Conservation (phyloP, 2,888 invertebrate species). For the Endotricha flammealis region DNA sequence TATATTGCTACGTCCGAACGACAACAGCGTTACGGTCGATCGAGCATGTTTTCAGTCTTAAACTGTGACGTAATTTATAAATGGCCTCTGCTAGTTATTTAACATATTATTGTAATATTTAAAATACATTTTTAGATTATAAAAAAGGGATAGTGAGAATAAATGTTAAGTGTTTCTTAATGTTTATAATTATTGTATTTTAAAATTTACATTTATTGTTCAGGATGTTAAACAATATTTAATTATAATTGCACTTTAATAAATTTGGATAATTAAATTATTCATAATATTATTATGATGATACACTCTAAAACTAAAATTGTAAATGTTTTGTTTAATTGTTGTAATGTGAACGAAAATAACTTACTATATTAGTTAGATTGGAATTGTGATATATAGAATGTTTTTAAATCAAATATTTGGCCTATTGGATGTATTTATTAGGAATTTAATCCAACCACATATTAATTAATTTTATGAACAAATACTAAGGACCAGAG, state of each 20-base stretch:
- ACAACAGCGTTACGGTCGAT: too few species aligned
- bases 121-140: slow-evolving; percentile 14
- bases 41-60: too few species aligned
- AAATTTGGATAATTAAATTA: slow-evolving; percentile 46
- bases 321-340: slow-evolving; percentile 25
- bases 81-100: too few species aligned
- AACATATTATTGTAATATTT: slow-evolving; percentile 2
- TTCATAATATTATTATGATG: slow-evolving; percentile 32
- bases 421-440: slow-evolving; percentile 41
- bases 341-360: slow-evolving; percentile 29
- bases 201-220: slow-evolving; percentile 30
- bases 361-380: slow-evolving; percentile 24
- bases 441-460: too few species aligned
- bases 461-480: too few species aligned
- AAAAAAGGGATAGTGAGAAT: slow-evolving; percentile 37
- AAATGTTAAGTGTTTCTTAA: slow-evolving; percentile 31
- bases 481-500: too few species aligned
- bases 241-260: slow-evolving; percentile 43
- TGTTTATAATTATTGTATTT: slow-evolving; percentile 19
- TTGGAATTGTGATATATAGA: slow-evolving; percentile 40
- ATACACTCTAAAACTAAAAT: slow-evolving; percentile 26
- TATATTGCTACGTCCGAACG: too few species aligned
- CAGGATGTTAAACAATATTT: slow-evolving; percentile 28
- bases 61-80: too few species aligned
- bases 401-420: slow-evolving; percentile 33